Evolutionary conservation across 2,888 invertebrate genomes (phyloP), one percentile per base, ranked within the genome.

Genomic region (Protophormia terraenovae): DNA sequence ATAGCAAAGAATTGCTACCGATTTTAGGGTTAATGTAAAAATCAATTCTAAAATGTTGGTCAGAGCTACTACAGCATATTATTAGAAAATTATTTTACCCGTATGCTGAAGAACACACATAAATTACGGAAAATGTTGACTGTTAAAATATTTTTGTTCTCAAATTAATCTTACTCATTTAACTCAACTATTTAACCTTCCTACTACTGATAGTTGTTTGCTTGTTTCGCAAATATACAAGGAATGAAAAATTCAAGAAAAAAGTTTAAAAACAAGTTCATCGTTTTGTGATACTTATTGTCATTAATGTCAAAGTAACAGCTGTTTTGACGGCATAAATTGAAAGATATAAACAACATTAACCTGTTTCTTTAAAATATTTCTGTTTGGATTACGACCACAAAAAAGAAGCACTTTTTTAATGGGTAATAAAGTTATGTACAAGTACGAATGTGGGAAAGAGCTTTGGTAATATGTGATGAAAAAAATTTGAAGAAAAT

Each of bases 301-400:
- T 75, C 81, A 81, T 81, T 81, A 75, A 27, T 75, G 81, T 81
- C 75, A 81, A 67, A 75, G 29, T 81, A 60, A 75, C 75, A 81
- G 29, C 60, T 75, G 50, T 75, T 81, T 67, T 67, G 80, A 81
- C 32, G 32, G 58, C 60, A 60, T 50, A 55, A 67, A 67, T 38
- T 66, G 58, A 80, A 45, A 55, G 35, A 35, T 19, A 38, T 38
- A 50, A 75, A 73, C 58, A 47, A 67, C 73, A 55, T 58, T 12
- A 66, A 80, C 58, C 73, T 67, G 80, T 67, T 81, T 45, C 16
- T n/a, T 47, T 41, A 24, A 45, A 62, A 53, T 27, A 24, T 60
- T 19, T 58, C 2, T 27, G 12, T 60, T 8, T 47, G 24, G 24
- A 69, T 47, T 78, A 76, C 14, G 3, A 55, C 38, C 41, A 41